phyloP scores from a whole-genome alignment of 2,113 vertebrate species.

The Eretmodus cyanostictus region DNA sequence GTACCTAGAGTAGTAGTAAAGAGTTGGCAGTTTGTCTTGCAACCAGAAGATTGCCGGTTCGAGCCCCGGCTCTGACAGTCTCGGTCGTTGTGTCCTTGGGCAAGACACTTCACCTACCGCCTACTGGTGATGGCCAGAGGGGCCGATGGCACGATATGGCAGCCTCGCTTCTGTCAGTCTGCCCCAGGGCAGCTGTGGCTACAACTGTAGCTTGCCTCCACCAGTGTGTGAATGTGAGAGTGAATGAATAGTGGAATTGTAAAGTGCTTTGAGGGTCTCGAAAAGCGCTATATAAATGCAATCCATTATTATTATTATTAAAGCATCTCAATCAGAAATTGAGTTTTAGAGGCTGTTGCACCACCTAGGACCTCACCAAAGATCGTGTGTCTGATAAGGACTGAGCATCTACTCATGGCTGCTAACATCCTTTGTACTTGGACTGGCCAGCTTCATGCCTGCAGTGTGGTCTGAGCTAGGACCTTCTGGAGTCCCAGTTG shows the following conservation, averaged over 20 bases:
- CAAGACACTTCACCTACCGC: too few relatives aligned
- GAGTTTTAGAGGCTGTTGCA: not conserved
- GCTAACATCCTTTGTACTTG: not conserved
- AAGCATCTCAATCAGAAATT: not conserved
- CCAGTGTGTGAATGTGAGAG: not conserved
- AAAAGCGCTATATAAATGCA: not conserved
- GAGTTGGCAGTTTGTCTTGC: too few relatives aligned
- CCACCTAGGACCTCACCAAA: not conserved
- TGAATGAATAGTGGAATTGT: not conserved
- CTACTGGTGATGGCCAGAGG: too few relatives aligned
- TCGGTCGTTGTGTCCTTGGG: too few relatives aligned
- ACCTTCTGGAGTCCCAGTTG: not conserved
- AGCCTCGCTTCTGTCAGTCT: not conserved
- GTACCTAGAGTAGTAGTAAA: too few relatives aligned
- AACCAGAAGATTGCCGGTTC: too few relatives aligned
- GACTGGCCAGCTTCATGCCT: not conserved
- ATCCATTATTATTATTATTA: not conserved
- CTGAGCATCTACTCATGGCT: not conserved
- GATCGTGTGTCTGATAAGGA: not conserved
- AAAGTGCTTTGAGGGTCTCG: not conserved
- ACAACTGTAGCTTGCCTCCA: not conserved
- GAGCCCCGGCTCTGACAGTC: too few relatives aligned
- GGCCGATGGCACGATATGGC: not conserved
- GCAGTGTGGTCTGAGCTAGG: not conserved
- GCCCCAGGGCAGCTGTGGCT: not conserved